Conservation (phyloP, 2,888 invertebrate genomes). For the Desoria tigrina region DNA sequence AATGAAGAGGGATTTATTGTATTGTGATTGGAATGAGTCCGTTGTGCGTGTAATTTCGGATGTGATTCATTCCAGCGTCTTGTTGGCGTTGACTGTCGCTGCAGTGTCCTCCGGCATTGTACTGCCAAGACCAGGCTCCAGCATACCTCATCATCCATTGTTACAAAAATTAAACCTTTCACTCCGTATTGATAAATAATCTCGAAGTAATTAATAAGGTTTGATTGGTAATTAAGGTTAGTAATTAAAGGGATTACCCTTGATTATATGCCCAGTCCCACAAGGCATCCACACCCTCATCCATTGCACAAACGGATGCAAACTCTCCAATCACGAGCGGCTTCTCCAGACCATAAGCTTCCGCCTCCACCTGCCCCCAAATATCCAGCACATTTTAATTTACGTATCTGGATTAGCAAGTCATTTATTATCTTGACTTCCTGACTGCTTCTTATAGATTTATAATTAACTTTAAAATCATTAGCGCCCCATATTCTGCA, state of each 20-base stretch:
- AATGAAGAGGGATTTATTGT: no score
- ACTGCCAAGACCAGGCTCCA: conserved; percentile 53
- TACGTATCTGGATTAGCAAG: no score
- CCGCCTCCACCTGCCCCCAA: conserved; percentile 38
- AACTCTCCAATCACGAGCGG: conserved; percentile 55
- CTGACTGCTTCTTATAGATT: no score
- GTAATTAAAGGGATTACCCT: no score
- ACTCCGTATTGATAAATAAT: no score
- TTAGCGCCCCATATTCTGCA: no score
- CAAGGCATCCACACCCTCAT: conserved; percentile 43
- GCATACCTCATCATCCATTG: conserved; percentile 29
- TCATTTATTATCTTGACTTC: no score
- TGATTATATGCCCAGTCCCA: conserved; percentile 48
- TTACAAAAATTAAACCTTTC: neutral
- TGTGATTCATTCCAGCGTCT: neutral
- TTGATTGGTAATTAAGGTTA: no score
- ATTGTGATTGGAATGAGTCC: neutral
- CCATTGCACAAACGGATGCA: conserved; percentile 44
- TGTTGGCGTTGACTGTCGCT: neutral
- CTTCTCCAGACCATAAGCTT: conserved; percentile 49
- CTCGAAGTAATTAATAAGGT: no score
- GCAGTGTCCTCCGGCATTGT: conserved; percentile 15
- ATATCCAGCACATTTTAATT: no score
- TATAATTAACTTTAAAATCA: no score
- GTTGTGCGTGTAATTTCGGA: conserved; percentile 14